Percentiles rank a stretch among this genome's conserved stretches.
phyloP scores from a whole-genome alignment of 2,113 vertebrate species.

The Lepisosteus osseus region DNA sequence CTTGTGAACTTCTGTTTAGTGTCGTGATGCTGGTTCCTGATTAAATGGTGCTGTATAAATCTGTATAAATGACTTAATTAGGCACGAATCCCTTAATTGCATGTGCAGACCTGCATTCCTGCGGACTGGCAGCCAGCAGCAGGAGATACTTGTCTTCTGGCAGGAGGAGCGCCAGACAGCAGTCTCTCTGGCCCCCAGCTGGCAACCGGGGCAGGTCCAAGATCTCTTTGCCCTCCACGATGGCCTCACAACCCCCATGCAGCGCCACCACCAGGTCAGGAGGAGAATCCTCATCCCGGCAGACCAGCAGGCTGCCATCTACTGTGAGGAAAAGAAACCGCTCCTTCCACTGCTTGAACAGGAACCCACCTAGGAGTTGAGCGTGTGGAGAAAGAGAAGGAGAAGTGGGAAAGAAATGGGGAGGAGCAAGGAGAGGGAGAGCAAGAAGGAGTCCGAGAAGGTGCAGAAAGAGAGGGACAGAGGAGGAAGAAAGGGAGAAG shows the following conservation, averaged over 20 bases:
- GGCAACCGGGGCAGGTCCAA: slow-evolving; percentile 69
- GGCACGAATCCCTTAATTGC: too few species aligned
- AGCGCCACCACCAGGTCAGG: slow-evolving; percentile 67
- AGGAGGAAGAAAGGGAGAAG: not conserved
- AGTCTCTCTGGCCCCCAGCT: slow-evolving; percentile 63
- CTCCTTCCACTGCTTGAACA: slow-evolving; percentile 83
- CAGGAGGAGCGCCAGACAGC: slow-evolving; percentile 74
- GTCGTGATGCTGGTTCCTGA: too few species aligned
- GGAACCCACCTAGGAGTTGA: slow-evolving; percentile 63
- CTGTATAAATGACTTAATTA: too few species aligned
- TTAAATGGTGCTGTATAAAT: too few species aligned
- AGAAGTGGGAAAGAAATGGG: not conserved
- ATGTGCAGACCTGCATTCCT: slow-evolving; percentile 64
- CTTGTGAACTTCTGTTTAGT: too few species aligned
- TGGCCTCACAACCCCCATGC: slow-evolving; percentile 55
- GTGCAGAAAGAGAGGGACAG: not conserved
- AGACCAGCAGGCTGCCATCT: slow-evolving; percentile 69
- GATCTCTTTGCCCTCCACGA: slow-evolving; percentile 68
- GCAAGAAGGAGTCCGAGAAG: not conserved
- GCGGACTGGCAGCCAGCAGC: slow-evolving; percentile 59
- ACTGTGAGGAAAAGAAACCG: slow-evolving; percentile 64
- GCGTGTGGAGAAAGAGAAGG: not conserved
- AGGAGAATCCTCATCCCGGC: slow-evolving; percentile 61
- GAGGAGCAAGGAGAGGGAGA: not conserved
- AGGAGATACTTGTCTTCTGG: slow-evolving; percentile 67